Percentiles rank a stretch among this genome's conserved stretches.
These are phyloP conservation scores for Melinopterus prodromus DNA, from an alignment of 2,888 invertebrate genomes.

Conservation along the genomic window DNA sequence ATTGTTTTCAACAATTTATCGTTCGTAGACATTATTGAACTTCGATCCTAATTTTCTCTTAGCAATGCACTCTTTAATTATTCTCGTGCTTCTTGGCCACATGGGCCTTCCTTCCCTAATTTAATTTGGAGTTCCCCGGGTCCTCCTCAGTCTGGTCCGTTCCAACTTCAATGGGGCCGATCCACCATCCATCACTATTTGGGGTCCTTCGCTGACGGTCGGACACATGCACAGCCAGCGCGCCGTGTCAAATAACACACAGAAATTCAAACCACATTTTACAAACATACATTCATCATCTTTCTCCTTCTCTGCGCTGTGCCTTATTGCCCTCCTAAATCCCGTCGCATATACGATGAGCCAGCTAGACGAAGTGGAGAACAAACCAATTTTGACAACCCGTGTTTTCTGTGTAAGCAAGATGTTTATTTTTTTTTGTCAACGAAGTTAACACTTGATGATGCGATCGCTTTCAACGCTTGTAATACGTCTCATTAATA, in stretches of 20 bases:
- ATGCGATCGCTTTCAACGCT: background rate
- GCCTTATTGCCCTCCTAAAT: background rate
- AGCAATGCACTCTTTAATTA: background rate
- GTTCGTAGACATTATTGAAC: too few relatives aligned
- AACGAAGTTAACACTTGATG: background rate
- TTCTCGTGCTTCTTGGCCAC: background rate
- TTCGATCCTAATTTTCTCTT: too few relatives aligned
- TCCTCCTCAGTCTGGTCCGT: constrained; percentile 4
- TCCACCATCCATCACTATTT: constrained; percentile 38
- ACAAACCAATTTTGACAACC: background rate
- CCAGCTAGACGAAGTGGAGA: background rate
- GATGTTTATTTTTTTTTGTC: background rate
- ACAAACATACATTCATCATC: constrained; percentile 34
- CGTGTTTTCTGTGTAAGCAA: background rate
- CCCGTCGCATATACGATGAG: background rate
- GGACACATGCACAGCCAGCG: constrained; percentile 44
- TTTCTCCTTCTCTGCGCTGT: constrained; percentile 13
- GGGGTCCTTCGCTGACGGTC: constrained; percentile 40
- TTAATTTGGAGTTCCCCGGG: background rate
- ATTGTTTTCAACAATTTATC: too few relatives aligned
- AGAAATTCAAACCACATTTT: constrained; percentile 35
- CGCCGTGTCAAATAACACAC: constrained; percentile 43
- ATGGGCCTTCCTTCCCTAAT: background rate
- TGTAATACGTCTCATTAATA: background rate
- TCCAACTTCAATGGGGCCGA: constrained; percentile 39